Percentiles rank a stretch among this genome's conserved stretches.
phyloP scores from a whole-genome alignment of 2,888 invertebrate species.

The Ganaspis brasiliensis region DNA sequence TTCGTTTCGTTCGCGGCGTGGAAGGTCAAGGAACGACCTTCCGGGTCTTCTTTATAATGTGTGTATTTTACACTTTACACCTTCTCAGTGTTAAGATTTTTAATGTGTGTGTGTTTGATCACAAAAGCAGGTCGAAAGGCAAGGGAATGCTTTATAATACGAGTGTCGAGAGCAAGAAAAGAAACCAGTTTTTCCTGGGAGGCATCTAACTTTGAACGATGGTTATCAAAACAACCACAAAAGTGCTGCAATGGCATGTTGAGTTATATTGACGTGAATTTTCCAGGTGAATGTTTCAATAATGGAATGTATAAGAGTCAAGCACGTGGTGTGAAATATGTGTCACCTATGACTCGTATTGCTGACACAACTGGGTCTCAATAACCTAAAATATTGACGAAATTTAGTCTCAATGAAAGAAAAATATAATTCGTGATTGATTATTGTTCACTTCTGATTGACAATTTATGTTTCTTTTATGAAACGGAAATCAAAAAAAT shows the following conservation, averaged over 20 bases:
- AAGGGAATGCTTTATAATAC: neutral
- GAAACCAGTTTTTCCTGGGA: constrained; percentile 17
- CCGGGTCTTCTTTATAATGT: constrained; percentile 56
- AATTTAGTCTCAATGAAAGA: no score
- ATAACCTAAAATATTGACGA: no score
- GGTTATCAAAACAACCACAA: constrained; percentile 62
- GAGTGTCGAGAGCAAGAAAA: neutral
- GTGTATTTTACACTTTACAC: constrained; percentile 36
- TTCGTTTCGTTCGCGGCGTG: constrained; percentile 36
- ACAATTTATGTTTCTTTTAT: no score
- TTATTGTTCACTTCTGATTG: no score
- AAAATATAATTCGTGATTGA: no score
- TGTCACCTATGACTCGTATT: constrained; percentile 7
- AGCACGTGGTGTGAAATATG: constrained; percentile 1
- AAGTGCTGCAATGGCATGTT: constrained; percentile 51
- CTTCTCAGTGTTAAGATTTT: neutral
- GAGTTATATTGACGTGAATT: constrained; percentile 40
- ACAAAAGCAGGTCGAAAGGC: constrained; percentile 6
- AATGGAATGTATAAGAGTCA: neutral
- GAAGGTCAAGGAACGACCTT: constrained; percentile 71
- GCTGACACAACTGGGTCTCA: neutral
- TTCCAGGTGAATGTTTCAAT: constrained; percentile 25
- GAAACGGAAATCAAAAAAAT: no score
- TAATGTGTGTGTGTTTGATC: constrained; percentile 32
- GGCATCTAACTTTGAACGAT: constrained; percentile 52